Percentiles rank a stretch among this genome's conserved stretches.
Evolutionary conservation across 2,797 vertebrate species (phyloP).

Genomic region (Pseudochaenichthys georgianus): DNA sequence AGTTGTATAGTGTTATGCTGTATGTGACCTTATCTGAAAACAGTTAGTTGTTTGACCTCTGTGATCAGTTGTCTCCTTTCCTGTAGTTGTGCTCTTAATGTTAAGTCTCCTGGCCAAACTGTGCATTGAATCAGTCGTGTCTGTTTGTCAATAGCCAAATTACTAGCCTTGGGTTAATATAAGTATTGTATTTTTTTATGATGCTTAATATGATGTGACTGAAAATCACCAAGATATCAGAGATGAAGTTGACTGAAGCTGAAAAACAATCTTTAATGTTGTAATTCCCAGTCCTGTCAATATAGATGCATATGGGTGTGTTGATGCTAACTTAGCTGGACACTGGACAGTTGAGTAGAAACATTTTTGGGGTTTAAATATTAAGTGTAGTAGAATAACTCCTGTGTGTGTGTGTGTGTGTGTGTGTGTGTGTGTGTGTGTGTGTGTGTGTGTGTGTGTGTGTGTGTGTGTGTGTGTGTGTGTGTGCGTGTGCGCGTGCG

Average conservation of each 20-base stretch:
- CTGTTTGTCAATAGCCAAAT: conserved; percentile 15
- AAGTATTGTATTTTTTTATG: conserved; percentile 33
- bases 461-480: too few species aligned
- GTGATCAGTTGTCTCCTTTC: conserved; percentile 1
- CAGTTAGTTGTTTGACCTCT: background rate
- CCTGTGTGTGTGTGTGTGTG: background rate
- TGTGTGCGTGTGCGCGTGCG: too few species aligned
- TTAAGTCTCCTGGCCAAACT: conserved; percentile 5
- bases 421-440: background rate
- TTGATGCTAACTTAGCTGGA: conserved; percentile 21
- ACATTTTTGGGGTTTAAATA: conserved; percentile 10
- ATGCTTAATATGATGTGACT: conserved; percentile 39
- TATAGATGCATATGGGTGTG: conserved; percentile 1
- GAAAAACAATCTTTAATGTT: conserved; percentile 39
- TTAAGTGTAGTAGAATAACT: background rate
- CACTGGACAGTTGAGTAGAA: conserved; percentile 1
- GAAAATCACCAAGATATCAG: conserved; percentile 38
- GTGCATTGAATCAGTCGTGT: background rate
- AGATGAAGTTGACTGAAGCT: conserved; percentile 44
- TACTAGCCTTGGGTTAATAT: conserved; percentile 1
- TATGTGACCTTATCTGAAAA: background rate
- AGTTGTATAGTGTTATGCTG: background rate
- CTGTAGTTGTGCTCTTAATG: conserved; percentile 1
- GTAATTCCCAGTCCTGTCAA: conserved; percentile 26
- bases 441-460: background rate